Evolutionary conservation across 2,113 vertebrate species (phyloP), one percentile per base, ranked within the genome.

Genomic region (Acanthochromis polyacanthus): DNA sequence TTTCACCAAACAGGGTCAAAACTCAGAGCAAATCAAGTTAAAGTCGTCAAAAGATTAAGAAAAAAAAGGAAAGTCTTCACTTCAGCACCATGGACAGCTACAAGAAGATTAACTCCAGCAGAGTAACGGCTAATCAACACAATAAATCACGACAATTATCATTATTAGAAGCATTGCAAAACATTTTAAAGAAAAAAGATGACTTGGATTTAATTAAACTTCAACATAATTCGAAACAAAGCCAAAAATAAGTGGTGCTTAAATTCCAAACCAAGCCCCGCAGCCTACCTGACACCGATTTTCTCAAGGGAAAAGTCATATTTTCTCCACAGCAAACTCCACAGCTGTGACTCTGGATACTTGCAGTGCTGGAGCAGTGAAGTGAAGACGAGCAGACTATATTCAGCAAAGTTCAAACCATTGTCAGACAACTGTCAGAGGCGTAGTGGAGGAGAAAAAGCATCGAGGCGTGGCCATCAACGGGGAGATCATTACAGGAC

Each of bases 401-500:
- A 95, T 92, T 94, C 93, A 95, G 93, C 91, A 96, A 98, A 98
- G 95, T 98, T 99, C 96, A 95, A 93, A 95, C 93, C 96, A 96
- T 93, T 95, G 95, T 95, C 95, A 94, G 96, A 96, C 94, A 96
- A 96, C 95, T 96, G 95, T 96, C 95, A 93, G 94, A 96, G 96
- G 96, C 95, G 95, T 86, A 84, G 92, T 91, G 85, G 86, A 93
- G 87, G 94, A 96, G 94, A 36, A 36, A 95, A 96, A 85, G 81
- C 96, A 95, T 95, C 94, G 95, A 97, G 96, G 96, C 94, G 96
- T 95, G 96, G 96, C 94, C 94, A 94, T 93, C 72, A 95, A 94
- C 96, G 96, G 95, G 95, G 95, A 96, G 96, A 97, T 97, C 97
- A 96, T 98, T 98, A 98, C 94, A 96, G 97, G 96, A 96, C 97